A percentile compares a stretch with the other conserved stretches of the same genome.
These are phyloP conservation scores for Sebastes taczanowskii DNA, from an alignment of 2,797 vertebrate genomes.

Conservation along the genomic window DNA sequence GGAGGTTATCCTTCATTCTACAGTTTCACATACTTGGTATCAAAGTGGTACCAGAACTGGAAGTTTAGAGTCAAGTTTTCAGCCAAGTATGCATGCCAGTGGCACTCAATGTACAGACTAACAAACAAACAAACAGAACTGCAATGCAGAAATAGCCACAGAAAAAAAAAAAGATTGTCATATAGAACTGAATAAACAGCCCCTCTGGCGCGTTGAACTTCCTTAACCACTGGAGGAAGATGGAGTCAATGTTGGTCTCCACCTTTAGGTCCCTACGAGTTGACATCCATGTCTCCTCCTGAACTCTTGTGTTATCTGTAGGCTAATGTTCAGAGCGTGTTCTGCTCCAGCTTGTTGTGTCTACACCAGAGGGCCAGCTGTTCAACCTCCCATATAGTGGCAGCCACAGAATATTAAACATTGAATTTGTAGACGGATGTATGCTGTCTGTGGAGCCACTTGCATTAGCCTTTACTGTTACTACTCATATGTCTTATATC, in stretches of 20 bases:
- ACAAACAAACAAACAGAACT: neutral
- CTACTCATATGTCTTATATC: neutral
- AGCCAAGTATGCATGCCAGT: neutral
- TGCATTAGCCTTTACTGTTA: neutral
- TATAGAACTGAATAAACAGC: neutral
- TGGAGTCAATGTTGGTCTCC: neutral
- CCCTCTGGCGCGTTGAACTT: neutral
- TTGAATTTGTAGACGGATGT: slow-evolving; percentile 1
- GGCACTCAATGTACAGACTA: neutral
- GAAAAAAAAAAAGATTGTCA: neutral
- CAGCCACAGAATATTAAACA: slow-evolving; percentile 48
- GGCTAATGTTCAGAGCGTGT: slow-evolving; percentile 24
- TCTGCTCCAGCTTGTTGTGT: slow-evolving; percentile 43
- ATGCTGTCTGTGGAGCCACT: neutral
- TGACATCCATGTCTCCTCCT: slow-evolving; percentile 6
- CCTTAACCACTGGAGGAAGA: neutral
- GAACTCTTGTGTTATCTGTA: slow-evolving; percentile 29
- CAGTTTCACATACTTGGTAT: neutral
- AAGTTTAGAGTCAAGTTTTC: neutral
- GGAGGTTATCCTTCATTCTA: neutral
- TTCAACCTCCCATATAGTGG: slow-evolving; percentile 25
- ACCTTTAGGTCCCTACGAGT: neutral
- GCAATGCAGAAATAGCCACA: neutral
- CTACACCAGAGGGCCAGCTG: slow-evolving; percentile 38
- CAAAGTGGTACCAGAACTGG: neutral